phyloP scores from a whole-genome alignment of 2,113 vertebrate species.

The Ammodytes dubius region DNA sequence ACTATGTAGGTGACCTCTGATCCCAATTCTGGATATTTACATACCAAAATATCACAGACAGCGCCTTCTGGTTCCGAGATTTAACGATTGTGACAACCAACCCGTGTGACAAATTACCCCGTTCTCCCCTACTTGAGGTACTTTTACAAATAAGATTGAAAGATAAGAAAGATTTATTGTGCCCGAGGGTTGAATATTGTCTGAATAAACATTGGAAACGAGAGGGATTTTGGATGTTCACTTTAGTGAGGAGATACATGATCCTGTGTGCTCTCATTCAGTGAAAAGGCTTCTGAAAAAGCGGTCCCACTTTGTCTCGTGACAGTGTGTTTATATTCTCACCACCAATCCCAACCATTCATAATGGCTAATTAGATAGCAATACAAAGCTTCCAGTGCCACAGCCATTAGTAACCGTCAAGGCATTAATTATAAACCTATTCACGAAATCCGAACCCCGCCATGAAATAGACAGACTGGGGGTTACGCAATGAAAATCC shows the following conservation, averaged over 20 bases:
- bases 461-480: conserved; percentile 67
- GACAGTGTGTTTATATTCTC: conserved; percentile 38
- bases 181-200: not conserved
- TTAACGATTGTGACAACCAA: no score
- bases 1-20: no score
- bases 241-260: conserved; percentile 16
- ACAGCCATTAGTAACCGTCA: conserved; percentile 75
- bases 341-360: conserved; percentile 56
- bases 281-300: conserved; percentile 7
- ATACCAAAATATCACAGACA: no score
- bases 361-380: conserved; percentile 79
- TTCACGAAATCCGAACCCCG: conserved; percentile 77
- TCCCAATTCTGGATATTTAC: no score
- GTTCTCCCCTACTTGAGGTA: no score
- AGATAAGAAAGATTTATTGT: not conserved
- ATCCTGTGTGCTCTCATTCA: conserved; percentile 12
- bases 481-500: conserved; percentile 79
- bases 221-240: conserved; percentile 2
- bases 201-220: not conserved
- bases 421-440: conserved; percentile 84
- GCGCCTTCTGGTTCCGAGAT: no score
- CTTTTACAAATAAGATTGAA: not conserved
- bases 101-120: no score
- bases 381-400: conserved; percentile 69
- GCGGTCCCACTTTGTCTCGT: conserved; percentile 48